phyloP scores from a whole-genome alignment of 2,888 invertebrate species.

The Dilophus febrilis region DNA sequence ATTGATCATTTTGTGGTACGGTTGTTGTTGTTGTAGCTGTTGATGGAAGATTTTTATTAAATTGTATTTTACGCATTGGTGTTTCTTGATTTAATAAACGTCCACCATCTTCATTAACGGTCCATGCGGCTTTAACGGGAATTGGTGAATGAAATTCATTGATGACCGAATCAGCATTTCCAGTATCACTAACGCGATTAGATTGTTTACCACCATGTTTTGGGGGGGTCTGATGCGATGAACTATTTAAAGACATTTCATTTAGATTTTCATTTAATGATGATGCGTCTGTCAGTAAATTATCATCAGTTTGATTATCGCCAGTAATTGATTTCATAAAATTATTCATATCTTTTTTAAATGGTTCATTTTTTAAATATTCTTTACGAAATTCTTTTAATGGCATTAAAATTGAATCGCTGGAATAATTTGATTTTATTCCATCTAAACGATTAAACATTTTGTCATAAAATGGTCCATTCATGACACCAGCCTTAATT shows the following conservation, averaged over 20 bases:
- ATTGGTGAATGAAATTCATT: conserved; percentile 23
- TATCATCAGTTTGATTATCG: not conserved
- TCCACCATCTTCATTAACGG: conserved; percentile 17
- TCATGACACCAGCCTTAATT: conserved; percentile 38
- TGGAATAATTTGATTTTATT: conserved; percentile 35
- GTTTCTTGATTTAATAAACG: conserved; percentile 25
- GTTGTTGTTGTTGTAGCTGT: not conserved
- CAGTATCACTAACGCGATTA: too few relatives aligned
- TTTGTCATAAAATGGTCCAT: conserved; percentile 41
- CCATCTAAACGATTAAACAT: conserved; percentile 36
- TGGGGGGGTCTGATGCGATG: too few relatives aligned
- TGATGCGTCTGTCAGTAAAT: too few relatives aligned
- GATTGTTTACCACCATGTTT: not conserved
- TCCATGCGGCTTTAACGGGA: conserved; percentile 20
- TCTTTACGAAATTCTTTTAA: conserved; percentile 41
- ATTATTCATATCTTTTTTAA: conserved; percentile 36
- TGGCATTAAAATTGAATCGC: conserved; percentile 39
- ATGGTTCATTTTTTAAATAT: conserved; percentile 36
- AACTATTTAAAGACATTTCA: not conserved
- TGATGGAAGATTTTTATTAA: conserved; percentile 9
- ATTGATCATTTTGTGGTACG: not conserved
- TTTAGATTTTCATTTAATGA: not conserved
- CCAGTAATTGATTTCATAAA: conserved; percentile 18
- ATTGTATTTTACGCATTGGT: conserved; percentile 22
- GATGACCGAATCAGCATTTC: conserved; percentile 1